Evolutionary conservation across 2,888 invertebrate genomes (phyloP), one percentile per base, ranked within the genome.

Genomic region (Hartigia nigra): DNA sequence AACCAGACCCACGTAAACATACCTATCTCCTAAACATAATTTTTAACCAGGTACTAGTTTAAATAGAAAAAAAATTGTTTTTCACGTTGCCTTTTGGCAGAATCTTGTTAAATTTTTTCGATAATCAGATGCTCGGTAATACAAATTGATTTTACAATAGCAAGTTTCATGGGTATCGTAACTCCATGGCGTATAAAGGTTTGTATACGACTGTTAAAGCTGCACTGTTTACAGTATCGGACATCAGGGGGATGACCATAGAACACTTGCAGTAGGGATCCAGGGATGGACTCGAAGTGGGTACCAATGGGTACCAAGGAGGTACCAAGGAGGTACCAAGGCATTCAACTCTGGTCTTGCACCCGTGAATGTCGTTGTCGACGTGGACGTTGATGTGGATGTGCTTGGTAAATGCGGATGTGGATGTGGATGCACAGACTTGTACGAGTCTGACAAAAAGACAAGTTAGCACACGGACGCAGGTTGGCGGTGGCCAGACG

Each of bases 351-450:
- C 79, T 75, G 79, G 82, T 82, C 81, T 81, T 84, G 84, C 81
- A 70, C 74, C 69, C 70, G 82, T 85, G 82, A 84, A 85, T 81
- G 83, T 86, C 82, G 85, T 85, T 85, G 84, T 83, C 81, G 83
- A 82, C 81, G 78, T 80, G 81, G 84, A 84, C 83, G 81, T 80
- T 81, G 82, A 85, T 84, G 82, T 79, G 81, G 82, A 79, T 78
- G 81, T 70, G 76, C 70, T 55, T 55, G 23, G 76, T 74, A 76
- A 75, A 69, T 70, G 77, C 74, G 74, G 78, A 78, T 69, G 77
- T 39, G 69, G 74, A 78, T 37, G 39, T n/a, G 36, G 32, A 74
- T 37, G 74, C 12, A 74, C 77, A 75, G 36, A 82, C 81, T 81
- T 83, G 80, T 79, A 76, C 79, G 81, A 84, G 84, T 77, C 80